Evolutionary conservation across 2,888 invertebrate species (phyloP).

Genomic region (Perizoma flavofasciatum): DNA sequence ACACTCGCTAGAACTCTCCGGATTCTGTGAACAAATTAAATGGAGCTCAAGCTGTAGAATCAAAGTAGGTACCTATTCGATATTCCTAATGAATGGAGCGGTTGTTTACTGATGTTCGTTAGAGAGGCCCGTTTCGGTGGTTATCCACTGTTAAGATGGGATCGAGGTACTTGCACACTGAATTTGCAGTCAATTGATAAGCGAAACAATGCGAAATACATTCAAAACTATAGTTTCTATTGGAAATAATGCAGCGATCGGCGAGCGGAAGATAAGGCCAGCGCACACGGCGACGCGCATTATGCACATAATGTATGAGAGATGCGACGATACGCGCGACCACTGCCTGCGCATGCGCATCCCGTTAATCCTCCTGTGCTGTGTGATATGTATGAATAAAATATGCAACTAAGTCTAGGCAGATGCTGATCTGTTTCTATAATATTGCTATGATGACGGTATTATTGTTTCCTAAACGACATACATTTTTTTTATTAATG

Average conservation of each 20-base stretch:
- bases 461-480: slow-evolving; percentile 13
- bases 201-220: slow-evolving; percentile 33
- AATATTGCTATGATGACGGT: slow-evolving; percentile 22
- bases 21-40: slow-evolving; percentile 12
- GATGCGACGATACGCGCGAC: slow-evolving; percentile 37
- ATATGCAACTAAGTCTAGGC: slow-evolving; percentile 19
- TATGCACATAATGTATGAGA: slow-evolving; percentile 45
- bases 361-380: slow-evolving; percentile 28
- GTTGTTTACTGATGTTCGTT: slow-evolving; percentile 16
- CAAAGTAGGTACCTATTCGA: too few species aligned
- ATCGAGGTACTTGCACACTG: slow-evolving; percentile 11
- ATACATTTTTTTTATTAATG: too few species aligned
- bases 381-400: slow-evolving; percentile 21
- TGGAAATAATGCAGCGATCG: slow-evolving; percentile 32
- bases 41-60: background rate
- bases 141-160: slow-evolving; percentile 1
- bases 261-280: slow-evolving; percentile 32
- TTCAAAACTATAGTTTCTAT: slow-evolving; percentile 28
- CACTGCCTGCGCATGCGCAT: slow-evolving; percentile 22
- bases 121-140: slow-evolving; percentile 3
- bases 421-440: slow-evolving; percentile 16
- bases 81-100: slow-evolving; percentile 2
- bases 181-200: slow-evolving; percentile 19
- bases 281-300: slow-evolving; percentile 34
- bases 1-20: slow-evolving; percentile 10